Conservation (phyloP, 2,797 vertebrate species). For the Sciurus carolinensis region DNA sequence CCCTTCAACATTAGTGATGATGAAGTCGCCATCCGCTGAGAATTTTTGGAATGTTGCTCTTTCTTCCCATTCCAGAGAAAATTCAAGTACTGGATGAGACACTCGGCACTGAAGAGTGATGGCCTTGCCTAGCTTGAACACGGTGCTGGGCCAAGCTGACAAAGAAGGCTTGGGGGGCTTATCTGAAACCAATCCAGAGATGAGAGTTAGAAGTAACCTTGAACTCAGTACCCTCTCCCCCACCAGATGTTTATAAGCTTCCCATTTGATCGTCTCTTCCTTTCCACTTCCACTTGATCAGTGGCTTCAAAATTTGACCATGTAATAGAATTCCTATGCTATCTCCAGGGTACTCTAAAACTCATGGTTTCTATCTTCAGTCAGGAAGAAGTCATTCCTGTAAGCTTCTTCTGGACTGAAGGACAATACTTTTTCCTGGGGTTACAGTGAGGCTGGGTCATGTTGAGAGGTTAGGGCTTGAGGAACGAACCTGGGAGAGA, state of each 20-base stretch:
- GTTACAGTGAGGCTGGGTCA: neutral
- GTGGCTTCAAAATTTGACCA: slow-evolving; percentile 38
- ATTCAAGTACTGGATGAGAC: slow-evolving; percentile 71
- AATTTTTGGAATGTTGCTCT: slow-evolving; percentile 65
- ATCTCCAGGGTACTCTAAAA: slow-evolving; percentile 15
- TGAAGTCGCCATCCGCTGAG: slow-evolving; percentile 73
- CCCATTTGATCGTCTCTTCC: neutral
- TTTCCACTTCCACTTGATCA: slow-evolving; percentile 46
- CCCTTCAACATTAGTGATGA: slow-evolving; percentile 73
- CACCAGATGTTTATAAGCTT: slow-evolving; percentile 58
- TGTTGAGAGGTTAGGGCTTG: slow-evolving; percentile 12
- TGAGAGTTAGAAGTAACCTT: slow-evolving; percentile 67
- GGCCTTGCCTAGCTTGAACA: slow-evolving; percentile 66
- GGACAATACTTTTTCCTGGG: slow-evolving; percentile 51
- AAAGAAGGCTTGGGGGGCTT: slow-evolving; percentile 64
- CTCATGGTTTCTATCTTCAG: slow-evolving; percentile 6
- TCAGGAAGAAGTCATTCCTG: slow-evolving; percentile 11
- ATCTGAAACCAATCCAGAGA: slow-evolving; percentile 79
- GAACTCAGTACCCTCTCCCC: neutral
- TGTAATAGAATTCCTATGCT: neutral
- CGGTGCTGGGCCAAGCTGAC: slow-evolving; percentile 68
- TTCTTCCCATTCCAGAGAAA: slow-evolving; percentile 78
- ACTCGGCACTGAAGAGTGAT: slow-evolving; percentile 67
- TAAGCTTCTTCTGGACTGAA: slow-evolving; percentile 14
- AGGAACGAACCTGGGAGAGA: slow-evolving; percentile 44